Evolutionary conservation across 2,113 vertebrate species (phyloP), one percentile per base, ranked within the genome.

Genomic region (Carassius carassius): DNA sequence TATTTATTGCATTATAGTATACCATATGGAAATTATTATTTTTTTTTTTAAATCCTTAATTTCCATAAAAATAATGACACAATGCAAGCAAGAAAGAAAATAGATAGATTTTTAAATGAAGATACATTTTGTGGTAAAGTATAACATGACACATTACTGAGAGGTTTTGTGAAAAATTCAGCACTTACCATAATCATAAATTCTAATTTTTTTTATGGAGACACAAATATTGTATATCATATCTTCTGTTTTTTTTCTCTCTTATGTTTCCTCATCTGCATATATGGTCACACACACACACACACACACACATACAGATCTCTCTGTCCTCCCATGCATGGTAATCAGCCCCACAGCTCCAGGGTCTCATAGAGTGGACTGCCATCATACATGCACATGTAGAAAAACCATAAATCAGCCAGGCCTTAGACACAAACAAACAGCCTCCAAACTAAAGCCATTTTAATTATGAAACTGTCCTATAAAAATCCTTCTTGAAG

Each of bases 381-480:
- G 54, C 44, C 51, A 17, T 70, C 82, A 72, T 67, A 60, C 58
- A 76, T 14, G 5, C 73, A 85, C 84, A 58, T 51, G 84, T 60
- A 58, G 65, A 72, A 35, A 35, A 77, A 63, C 67, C n/a, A 35
- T 51, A 70, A 85, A 47, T 85, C 65, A 79, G 2, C 54, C 51
- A 78, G 17, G 81, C 77, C 32, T 80, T 49, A 58, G 14, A 82
- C 47, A 87, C 77, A 87, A 29, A 67, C 47, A 86, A 25, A 84
- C 29, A 77, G 19, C 62, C 69, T 83, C 60, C 62, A 65, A 85
- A 83, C 67, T 49, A 10, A 67, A 74, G 23, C 41, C 23, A 32
- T 88, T 80, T 79, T 79, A 85, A 63, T 86, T 77, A 87, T 84
- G 70, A 85, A 82, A 79, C 54, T 41, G 56, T 78, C 69, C 35